These are phyloP conservation scores for Latrodectus elegans DNA, from an alignment of 2,888 invertebrate species.

Conservation along the genomic window DNA sequence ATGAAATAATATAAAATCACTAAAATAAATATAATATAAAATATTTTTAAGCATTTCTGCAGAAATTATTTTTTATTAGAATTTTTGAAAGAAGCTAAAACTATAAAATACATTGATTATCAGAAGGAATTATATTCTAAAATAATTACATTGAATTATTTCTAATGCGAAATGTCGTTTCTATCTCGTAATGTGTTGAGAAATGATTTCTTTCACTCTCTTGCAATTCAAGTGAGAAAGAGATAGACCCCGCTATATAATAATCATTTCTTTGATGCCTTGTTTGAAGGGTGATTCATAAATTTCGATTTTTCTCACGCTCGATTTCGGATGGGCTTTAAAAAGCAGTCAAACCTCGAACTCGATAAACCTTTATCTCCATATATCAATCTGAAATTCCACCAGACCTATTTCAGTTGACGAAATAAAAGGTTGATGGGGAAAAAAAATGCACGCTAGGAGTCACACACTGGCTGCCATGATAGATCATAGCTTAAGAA, in stretches of 20 bases:
- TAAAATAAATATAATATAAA: too few species aligned
- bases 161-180: too few species aligned
- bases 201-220: neutral
- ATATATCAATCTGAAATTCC: constrained; percentile 68
- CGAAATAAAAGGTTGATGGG: constrained; percentile 9
- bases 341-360: constrained; percentile 57
- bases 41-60: too few species aligned
- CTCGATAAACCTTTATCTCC: constrained; percentile 64
- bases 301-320: constrained; percentile 53
- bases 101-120: too few species aligned
- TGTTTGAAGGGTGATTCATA: constrained; percentile 45
- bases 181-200: neutral
- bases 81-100: too few species aligned
- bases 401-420: constrained; percentile 11
- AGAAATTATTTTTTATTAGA: too few species aligned
- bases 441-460: neutral
- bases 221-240: neutral
- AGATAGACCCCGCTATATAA: constrained; percentile 16
- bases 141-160: too few species aligned
- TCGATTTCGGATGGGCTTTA: constrained; percentile 44
- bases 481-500: constrained; percentile 25
- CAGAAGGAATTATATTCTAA: too few species aligned
- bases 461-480: constrained; percentile 24
- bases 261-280: constrained; percentile 2
- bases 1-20: too few species aligned